These are phyloP conservation scores for Caenorhabditis uteleia DNA, from an alignment of 2,888 invertebrate genomes.

Conservation along the genomic window DNA sequence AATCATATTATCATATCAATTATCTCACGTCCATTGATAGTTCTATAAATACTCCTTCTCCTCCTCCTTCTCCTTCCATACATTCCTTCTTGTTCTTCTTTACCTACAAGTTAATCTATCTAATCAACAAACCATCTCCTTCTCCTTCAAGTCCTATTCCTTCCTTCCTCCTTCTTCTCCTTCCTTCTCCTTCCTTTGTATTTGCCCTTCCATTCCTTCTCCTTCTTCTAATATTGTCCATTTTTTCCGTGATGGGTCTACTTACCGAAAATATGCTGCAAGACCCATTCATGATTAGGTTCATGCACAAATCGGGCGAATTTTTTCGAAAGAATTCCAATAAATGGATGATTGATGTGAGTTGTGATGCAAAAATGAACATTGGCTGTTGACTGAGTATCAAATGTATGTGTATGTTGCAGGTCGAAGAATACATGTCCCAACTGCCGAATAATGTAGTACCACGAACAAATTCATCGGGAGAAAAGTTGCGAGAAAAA, in stretches of 20 bases:
- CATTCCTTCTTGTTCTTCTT: no score
- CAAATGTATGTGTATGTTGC: constrained; percentile 58
- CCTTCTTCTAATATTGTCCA: constrained; percentile 27
- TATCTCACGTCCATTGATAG: no score
- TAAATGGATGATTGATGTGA: constrained; percentile 50
- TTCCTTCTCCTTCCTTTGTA: constrained; percentile 1
- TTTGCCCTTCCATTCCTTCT: not conserved
- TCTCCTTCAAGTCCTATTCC: not conserved
- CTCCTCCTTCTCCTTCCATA: no score
- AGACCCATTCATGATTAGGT: constrained; percentile 47
- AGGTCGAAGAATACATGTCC: constrained; percentile 92
- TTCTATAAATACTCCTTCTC: no score
- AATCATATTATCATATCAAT: no score
- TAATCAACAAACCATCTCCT: constrained; percentile 16
- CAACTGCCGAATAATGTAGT: constrained; percentile 84
- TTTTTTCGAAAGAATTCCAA: constrained; percentile 36
- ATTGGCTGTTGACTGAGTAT: not conserved
- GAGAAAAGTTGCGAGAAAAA: constrained; percentile 80
- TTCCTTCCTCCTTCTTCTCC: not conserved
- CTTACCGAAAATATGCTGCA: constrained; percentile 42
- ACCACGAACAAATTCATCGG: constrained; percentile 80
- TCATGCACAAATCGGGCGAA: constrained; percentile 44
- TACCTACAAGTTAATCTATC: constrained; percentile 22
- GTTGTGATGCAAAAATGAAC: constrained; percentile 2
- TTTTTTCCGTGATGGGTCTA: constrained; percentile 24